These are phyloP conservation scores for Nasonia longicornis DNA, from an alignment of 1,140 invertebrate genomes.

Conservation along the genomic window DNA sequence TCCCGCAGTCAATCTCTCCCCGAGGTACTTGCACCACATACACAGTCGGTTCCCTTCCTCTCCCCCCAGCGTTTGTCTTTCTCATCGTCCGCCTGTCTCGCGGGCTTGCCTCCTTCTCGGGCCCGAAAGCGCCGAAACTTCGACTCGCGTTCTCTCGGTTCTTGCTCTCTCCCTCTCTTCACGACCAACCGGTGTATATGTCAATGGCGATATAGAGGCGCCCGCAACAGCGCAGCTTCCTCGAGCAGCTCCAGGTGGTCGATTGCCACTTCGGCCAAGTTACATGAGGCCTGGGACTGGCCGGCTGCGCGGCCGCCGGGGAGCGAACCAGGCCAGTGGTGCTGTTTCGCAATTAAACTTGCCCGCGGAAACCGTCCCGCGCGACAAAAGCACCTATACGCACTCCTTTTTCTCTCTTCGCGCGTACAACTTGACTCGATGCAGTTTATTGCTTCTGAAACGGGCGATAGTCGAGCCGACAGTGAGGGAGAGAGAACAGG, in stretches of 20 bases:
- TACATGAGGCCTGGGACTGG: not conserved
- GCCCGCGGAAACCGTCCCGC: not conserved
- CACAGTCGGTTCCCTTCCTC: not conserved
- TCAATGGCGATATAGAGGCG: not conserved
- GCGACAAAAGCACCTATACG: too few relatives aligned
- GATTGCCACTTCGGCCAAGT: constrained; percentile 23
- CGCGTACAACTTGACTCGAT: too few relatives aligned
- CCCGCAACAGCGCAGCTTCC: not conserved
- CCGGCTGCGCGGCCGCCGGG: too few relatives aligned
- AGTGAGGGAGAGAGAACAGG: too few relatives aligned
- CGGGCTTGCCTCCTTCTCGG: not conserved
- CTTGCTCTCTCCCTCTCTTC: too few relatives aligned
- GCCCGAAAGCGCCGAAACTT: constrained; percentile 9
- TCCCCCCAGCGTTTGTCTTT: not conserved
- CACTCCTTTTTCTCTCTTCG: too few relatives aligned
- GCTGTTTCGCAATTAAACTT: constrained; percentile 23
- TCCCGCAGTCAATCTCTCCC: constrained; percentile 7
- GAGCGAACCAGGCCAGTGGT: not conserved
- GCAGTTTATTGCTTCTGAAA: too few relatives aligned
- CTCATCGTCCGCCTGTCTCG: not conserved
- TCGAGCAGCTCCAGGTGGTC: not conserved
- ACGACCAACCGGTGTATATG: not conserved
- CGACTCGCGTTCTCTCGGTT: not conserved
- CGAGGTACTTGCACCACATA: not conserved
- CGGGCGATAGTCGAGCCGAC: too few relatives aligned